These are phyloP conservation scores for Eubasilissa regina DNA, from an alignment of 1,140 invertebrate species.

Conservation along the genomic window DNA sequence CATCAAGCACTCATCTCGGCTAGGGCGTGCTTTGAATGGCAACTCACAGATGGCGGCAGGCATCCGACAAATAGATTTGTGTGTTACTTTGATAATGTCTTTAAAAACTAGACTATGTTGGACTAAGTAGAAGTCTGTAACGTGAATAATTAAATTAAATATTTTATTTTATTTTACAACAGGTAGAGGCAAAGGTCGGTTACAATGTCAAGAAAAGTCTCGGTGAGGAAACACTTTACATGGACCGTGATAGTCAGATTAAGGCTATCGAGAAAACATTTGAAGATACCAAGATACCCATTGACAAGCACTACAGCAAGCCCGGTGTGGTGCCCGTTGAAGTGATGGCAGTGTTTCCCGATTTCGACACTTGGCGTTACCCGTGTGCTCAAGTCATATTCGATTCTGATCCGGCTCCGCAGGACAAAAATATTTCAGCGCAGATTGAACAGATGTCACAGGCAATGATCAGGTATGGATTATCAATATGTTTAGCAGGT, in stretches of 20 bases:
- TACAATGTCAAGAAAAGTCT: constrained; percentile 97
- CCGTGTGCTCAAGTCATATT: constrained; percentile 99
- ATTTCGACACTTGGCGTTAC: constrained; percentile 97
- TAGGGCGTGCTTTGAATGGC: no score
- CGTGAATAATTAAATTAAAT: not conserved
- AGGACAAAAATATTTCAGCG: constrained; percentile 85
- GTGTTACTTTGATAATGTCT: no score
- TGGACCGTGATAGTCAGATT: constrained; percentile 98
- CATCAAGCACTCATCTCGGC: no score
- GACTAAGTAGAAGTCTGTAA: no score
- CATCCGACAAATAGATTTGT: no score
- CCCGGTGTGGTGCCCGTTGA: constrained; percentile 94
- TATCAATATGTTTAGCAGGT: not conserved
- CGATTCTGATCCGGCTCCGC: constrained; percentile 94
- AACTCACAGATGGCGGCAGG: no score
- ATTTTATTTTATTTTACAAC: constrained; percentile 31
- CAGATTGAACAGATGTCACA: constrained; percentile 98
- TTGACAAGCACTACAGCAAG: constrained; percentile 96
- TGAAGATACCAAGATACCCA: constrained; percentile 88
- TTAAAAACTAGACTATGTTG: no score
- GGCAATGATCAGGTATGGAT: constrained; percentile 91
- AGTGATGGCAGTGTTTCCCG: constrained; percentile 91
- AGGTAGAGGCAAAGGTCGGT: constrained; percentile 97
- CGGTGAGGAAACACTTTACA: constrained; percentile 95
- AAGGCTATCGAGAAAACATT: constrained; percentile 98